A percentile compares a stretch with the other conserved stretches of the same genome.
Evolutionary conservation across 2,888 invertebrate genomes (phyloP).

Genomic region (Athalia cordata): DNA sequence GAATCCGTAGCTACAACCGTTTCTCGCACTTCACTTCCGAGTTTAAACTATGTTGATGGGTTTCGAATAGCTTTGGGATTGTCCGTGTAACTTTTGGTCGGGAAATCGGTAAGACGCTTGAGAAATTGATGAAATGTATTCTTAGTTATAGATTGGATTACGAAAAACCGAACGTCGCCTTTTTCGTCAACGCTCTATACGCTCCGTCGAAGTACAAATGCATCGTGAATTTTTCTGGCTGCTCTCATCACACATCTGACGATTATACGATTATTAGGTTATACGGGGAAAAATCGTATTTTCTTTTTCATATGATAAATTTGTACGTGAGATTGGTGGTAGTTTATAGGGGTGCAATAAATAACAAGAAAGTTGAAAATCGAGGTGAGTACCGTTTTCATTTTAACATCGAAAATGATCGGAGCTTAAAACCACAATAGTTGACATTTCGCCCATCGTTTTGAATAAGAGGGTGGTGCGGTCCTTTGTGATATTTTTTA

Average conservation of each 20-base stretch:
- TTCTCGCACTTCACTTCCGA: slow-evolving; percentile 51
- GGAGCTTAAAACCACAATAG: slow-evolving; percentile 45
- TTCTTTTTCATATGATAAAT: background rate
- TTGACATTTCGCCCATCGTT: slow-evolving; percentile 37
- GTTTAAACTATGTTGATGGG: slow-evolving; percentile 63
- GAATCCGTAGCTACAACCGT: slow-evolving; percentile 52
- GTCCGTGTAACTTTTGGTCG: slow-evolving; percentile 30
- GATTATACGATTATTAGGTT: too few species aligned
- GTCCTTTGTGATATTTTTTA: slow-evolving; percentile 49
- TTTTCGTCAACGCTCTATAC: too few species aligned
- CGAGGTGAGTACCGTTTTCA: slow-evolving; percentile 23
- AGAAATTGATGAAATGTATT: background rate
- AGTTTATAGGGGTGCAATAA: slow-evolving; percentile 3
- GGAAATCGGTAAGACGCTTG: background rate
- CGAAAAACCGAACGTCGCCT: too few species aligned
- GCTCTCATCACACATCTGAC: too few species aligned
- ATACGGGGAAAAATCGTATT: too few species aligned
- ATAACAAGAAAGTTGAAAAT: slow-evolving; percentile 20
- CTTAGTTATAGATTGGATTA: too few species aligned
- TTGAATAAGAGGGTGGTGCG: slow-evolving; percentile 35
- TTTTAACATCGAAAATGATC: slow-evolving; percentile 40
- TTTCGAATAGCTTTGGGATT: slow-evolving; percentile 56
- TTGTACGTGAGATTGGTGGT: background rate
- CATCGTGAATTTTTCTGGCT: too few species aligned
- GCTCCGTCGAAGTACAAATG: too few species aligned